These are phyloP conservation scores for Pholis gunnellus DNA, from an alignment of 2,113 vertebrate genomes.

Conservation along the genomic window DNA sequence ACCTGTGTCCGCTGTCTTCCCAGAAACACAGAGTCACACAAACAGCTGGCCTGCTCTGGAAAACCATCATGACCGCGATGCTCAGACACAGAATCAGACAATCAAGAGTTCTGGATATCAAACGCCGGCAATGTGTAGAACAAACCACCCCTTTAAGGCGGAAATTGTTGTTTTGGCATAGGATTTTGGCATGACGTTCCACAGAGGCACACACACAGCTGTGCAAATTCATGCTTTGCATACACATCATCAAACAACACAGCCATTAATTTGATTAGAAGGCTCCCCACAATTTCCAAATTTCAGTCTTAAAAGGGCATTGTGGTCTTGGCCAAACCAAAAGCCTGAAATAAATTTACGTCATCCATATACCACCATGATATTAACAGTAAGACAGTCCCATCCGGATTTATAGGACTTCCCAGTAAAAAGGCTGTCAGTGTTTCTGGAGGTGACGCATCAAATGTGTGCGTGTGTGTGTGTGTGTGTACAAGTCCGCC, in stretches of 20 bases:
- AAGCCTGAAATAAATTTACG: slow-evolving; percentile 42
- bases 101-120: slow-evolving; percentile 39
- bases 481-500: slow-evolving; percentile 20
- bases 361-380: slow-evolving; percentile 53
- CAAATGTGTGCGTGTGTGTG: slow-evolving; percentile 1
- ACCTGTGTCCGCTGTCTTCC: slow-evolving; percentile 80
- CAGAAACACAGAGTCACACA: slow-evolving; percentile 70
- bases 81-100: slow-evolving; percentile 45
- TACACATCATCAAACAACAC: slow-evolving; percentile 46
- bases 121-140: slow-evolving; percentile 32
- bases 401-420: slow-evolving; percentile 50
- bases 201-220: slow-evolving; percentile 52
- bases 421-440: slow-evolving; percentile 49
- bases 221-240: slow-evolving; percentile 46
- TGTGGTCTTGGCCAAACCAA: slow-evolving; percentile 38
- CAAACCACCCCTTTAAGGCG: slow-evolving; percentile 44
- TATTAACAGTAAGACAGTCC: slow-evolving; percentile 55
- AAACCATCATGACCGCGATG: slow-evolving; percentile 36
- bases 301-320: slow-evolving; percentile 49
- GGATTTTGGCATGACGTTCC: slow-evolving; percentile 26
- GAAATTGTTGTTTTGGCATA: slow-evolving; percentile 44
- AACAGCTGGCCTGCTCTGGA: slow-evolving; percentile 59
- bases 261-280: slow-evolving; percentile 54
- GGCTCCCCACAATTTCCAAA: slow-evolving; percentile 55
- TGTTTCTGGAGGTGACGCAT: slow-evolving; percentile 50